These are phyloP conservation scores for Crocuta crocuta DNA, from an alignment of 2,113 vertebrate genomes.

Conservation along the genomic window DNA sequence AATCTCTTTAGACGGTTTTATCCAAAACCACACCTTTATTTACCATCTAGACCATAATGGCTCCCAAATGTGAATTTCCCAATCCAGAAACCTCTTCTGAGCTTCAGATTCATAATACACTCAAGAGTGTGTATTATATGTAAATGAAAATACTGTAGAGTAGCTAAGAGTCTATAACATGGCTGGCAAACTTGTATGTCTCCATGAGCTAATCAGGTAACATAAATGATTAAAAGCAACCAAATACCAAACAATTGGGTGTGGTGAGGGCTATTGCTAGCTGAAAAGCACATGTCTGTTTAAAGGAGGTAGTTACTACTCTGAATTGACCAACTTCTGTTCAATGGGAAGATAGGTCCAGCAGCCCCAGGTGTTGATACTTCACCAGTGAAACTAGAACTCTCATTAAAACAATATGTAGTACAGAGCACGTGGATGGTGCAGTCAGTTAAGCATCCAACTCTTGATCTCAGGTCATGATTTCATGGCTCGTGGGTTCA, in stretches of 20 bases:
- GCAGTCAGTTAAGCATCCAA: no score
- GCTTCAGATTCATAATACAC: not conserved
- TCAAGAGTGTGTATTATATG: not conserved
- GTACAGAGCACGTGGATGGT: no score
- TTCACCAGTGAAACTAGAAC: not conserved
- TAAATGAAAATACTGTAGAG: not conserved
- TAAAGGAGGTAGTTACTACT: not conserved
- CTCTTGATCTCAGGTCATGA: no score
- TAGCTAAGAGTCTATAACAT: not conserved
- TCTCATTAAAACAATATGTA: not conserved
- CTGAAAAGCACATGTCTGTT: not conserved
- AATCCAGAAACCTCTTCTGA: not conserved
- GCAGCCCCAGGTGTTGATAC: not conserved
- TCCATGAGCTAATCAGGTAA: not conserved
- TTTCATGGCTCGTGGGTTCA: no score
- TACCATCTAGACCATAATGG: not conserved
- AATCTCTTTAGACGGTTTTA: not conserved
- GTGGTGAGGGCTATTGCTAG: not conserved
- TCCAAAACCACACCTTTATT: not conserved
- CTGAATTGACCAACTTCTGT: not conserved
- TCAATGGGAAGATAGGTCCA: not conserved
- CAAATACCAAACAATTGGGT: not conserved
- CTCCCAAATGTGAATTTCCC: not conserved
- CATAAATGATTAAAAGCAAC: not conserved
- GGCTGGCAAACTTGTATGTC: not conserved